A percentile compares a stretch with the other conserved stretches of the same genome.
These are phyloP conservation scores for Sebastes matsubarae DNA, from an alignment of 2,797 vertebrate species.

Conservation along the genomic window DNA sequence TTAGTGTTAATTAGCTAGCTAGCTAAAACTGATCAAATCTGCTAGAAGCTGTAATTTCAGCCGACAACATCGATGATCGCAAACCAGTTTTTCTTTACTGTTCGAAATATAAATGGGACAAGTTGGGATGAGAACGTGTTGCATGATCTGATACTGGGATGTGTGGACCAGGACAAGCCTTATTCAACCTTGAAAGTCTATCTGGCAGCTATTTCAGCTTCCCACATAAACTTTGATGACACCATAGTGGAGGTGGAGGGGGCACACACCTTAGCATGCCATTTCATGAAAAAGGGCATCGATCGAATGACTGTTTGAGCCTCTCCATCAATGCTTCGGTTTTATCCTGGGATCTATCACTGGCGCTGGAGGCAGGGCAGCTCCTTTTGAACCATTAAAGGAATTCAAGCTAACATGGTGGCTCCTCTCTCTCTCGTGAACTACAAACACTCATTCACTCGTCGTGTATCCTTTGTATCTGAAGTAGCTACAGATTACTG, in stretches of 20 bases:
- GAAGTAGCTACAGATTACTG: not conserved
- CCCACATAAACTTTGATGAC: conserved; percentile 11
- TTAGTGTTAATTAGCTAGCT: too few relatives aligned
- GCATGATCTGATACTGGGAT: not conserved
- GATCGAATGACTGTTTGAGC: not conserved
- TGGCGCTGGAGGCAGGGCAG: not conserved
- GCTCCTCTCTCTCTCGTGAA: not conserved
- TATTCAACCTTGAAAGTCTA: not conserved
- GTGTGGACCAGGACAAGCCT: not conserved
- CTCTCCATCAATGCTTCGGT: not conserved
- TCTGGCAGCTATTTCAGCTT: conserved; percentile 15
- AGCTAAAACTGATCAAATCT: not conserved
- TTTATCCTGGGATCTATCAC: not conserved
- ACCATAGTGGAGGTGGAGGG: not conserved
- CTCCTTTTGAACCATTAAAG: not conserved
- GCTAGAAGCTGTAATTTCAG: not conserved
- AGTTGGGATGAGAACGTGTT: too few relatives aligned
- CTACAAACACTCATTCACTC: not conserved
- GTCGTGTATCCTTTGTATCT: not conserved
- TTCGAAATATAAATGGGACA: not conserved
- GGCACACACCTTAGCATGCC: not conserved
- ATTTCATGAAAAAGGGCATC: conserved; percentile 34
- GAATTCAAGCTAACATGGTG: not conserved
- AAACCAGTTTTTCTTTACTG: not conserved
- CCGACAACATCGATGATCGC: not conserved